phyloP scores from a whole-genome alignment of 2,797 vertebrate species.

The Leuciscus waleckii region DNA sequence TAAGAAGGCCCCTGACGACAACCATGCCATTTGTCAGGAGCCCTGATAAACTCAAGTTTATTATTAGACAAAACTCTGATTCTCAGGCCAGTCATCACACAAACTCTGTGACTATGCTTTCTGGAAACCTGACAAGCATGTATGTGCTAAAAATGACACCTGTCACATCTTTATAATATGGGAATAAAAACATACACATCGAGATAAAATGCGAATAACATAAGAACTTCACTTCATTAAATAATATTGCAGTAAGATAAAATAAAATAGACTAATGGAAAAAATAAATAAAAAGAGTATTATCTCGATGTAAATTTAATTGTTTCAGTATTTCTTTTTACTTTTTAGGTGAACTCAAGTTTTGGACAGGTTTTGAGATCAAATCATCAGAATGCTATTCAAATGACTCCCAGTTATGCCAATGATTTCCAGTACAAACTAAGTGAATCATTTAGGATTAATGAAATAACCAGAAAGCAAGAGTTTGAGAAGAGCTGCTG shows the following conservation, averaged over 20 bases:
- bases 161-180: neutral
- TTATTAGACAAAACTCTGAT: slow-evolving; percentile 51
- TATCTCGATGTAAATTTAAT: neutral
- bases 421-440: neutral
- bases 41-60: slow-evolving; percentile 39
- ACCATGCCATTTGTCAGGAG: slow-evolving; percentile 59
- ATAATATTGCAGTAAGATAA: neutral
- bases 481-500: neutral
- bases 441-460: neutral
- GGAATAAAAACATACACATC: neutral
- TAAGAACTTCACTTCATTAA: neutral
- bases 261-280: neutral
- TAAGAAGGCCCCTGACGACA: slow-evolving; percentile 53
- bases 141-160: neutral
- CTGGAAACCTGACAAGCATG: slow-evolving; percentile 5
- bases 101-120: slow-evolving; percentile 13
- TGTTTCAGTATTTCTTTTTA: neutral
- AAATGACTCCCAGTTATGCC: neutral
- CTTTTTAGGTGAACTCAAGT: no score
- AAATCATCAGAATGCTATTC: neutral
- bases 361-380: neutral
- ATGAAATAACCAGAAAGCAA: neutral
- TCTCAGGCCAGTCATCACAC: slow-evolving; percentile 19
- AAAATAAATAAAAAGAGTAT: neutral
- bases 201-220: neutral